Evolutionary conservation across 1,140 invertebrate genomes (phyloP), one percentile per base, ranked within the genome.

Genomic region (Thrips palmi): DNA sequence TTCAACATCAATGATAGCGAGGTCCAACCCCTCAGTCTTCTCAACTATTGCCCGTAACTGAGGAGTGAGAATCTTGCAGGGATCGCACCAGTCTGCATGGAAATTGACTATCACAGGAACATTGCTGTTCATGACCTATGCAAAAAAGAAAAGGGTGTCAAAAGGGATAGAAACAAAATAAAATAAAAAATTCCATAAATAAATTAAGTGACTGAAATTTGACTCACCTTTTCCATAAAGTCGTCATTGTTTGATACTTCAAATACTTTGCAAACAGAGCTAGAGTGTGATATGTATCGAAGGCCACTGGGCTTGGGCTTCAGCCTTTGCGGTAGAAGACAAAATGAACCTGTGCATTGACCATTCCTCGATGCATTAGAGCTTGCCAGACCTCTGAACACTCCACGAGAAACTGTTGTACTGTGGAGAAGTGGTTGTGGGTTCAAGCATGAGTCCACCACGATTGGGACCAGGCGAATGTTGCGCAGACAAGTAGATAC

Each of bases 1-100:
- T 62, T 96, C 92, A 10, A 96, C 83, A 63, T 97, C 84, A 1
- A 96, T 74, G 37, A 89, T 78, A 3, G 89, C 91, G 45, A 96
- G 62, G 57, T 91, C 68, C 28, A 96, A 65, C 35, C 81, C 70
- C 6, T 74, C 68, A 36, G 79, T 70, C 10, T 73, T 71, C 40
- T 73, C 75, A 17, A 94, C 65, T 3, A 91, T 55, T 47, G 77
- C 72, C 53, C 85, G 79, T 47, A 97, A 65, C 54, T 88, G 77
- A 10, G 91, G 91, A 10, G 82, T 89, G 2, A 97, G 63, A 39
- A 92, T 75, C 60, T 92, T 92, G 56, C 92, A 97, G 1, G 92
- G 92, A 50, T 91, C 87, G 60, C 92, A 81, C 92, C 92, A 97
- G 45, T 86, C 78, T 3, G 81, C 81, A 49, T 86, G 81, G 52